Evolutionary conservation across 1,140 invertebrate species (phyloP).

Genomic region (Arctopsyche grandis): DNA sequence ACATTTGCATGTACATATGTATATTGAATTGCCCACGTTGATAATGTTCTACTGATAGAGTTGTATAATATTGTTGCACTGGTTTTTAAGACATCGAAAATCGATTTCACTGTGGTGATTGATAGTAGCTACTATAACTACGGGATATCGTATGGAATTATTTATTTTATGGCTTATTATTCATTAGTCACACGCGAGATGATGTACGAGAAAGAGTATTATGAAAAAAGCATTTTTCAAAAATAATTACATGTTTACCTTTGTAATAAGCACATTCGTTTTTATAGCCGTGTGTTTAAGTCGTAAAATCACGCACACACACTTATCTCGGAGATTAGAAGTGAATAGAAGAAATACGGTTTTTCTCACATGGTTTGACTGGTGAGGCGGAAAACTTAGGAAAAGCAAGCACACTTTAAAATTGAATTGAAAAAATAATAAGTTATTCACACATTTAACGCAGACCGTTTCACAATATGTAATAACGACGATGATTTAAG

Average conservation of each 20-base stretch:
- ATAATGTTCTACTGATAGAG: too few relatives aligned
- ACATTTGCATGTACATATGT: not conserved
- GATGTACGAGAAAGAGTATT: not conserved
- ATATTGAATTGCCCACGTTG: not conserved
- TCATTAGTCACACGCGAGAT: conserved; percentile 9
- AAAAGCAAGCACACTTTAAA: too few relatives aligned
- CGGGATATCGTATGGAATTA: not conserved
- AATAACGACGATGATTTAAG: too few relatives aligned
- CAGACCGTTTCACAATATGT: too few relatives aligned
- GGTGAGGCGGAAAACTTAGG: too few relatives aligned
- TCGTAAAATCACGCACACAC: not conserved
- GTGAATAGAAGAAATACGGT: too few relatives aligned
- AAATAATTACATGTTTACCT: not conserved
- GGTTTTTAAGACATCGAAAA: conserved; percentile 4
- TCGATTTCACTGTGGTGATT: not conserved
- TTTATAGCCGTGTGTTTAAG: not conserved
- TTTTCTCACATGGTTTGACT: too few relatives aligned
- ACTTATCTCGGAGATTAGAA: too few relatives aligned
- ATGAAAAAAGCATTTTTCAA: not conserved
- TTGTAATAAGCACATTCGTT: not conserved
- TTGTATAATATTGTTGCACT: not conserved
- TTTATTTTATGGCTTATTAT: conserved; percentile 11
- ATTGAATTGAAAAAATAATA: too few relatives aligned
- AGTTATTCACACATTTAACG: too few relatives aligned
- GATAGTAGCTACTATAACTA: not conserved